These are phyloP conservation scores for Lithophane ornitopus DNA, from an alignment of 2,888 invertebrate genomes.

Conservation along the genomic window DNA sequence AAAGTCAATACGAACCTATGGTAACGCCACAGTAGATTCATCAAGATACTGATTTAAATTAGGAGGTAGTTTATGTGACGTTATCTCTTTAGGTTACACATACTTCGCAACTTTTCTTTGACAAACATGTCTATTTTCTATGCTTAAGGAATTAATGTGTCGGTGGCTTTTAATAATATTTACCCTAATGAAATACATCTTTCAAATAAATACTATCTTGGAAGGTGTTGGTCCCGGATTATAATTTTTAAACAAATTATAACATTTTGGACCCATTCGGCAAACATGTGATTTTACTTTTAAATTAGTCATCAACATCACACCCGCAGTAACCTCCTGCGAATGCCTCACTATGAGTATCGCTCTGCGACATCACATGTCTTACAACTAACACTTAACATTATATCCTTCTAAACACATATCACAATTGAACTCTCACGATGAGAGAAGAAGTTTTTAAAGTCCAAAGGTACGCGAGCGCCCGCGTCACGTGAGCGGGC, in stretches of 20 bases:
- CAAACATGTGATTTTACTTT: conserved; percentile 84
- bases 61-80: conserved; percentile 89
- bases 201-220: conserved; percentile 91
- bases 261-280: conserved; percentile 89
- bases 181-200: conserved; percentile 89
- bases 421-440: conserved; percentile 89
- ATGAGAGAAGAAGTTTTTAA: conserved; percentile 85
- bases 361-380: conserved; percentile 88
- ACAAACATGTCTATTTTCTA: conserved; percentile 89
- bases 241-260: conserved; percentile 92
- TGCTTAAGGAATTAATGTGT: conserved; percentile 91
- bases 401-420: conserved; percentile 88
- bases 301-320: conserved; percentile 82
- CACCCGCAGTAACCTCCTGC: conserved; percentile 81
- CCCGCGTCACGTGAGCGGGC: conserved; percentile 81
- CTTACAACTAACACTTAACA: conserved; percentile 85
- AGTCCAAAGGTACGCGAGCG: conserved; percentile 83
- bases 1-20: conserved; percentile 77
- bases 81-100: conserved; percentile 73
- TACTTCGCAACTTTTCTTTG: conserved; percentile 89
- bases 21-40: conserved; percentile 81
- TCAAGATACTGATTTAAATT: conserved; percentile 87
- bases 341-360: conserved; percentile 86
- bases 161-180: conserved; percentile 91
- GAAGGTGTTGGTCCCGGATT: conserved; percentile 90